phyloP scores from a whole-genome alignment of 2,888 invertebrate species.

The Lasius platythorax region DNA sequence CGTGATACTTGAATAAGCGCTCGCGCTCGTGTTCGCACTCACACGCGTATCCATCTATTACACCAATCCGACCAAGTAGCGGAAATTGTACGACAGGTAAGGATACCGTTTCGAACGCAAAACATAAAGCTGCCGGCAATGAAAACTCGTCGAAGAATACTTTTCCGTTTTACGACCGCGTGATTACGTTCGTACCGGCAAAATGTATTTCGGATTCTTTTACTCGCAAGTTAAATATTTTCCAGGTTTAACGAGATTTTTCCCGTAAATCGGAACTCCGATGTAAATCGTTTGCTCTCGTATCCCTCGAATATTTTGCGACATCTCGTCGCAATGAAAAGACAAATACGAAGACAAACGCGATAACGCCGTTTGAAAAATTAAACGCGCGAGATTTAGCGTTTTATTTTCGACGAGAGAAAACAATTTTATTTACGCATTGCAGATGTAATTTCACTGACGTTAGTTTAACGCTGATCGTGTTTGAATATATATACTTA shows the following conservation, averaged over 20 bases:
- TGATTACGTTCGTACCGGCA: constrained; percentile 12
- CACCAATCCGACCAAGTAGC: neutral
- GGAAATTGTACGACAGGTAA: constrained; percentile 34
- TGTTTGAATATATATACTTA: neutral
- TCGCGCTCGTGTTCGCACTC: neutral
- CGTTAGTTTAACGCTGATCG: neutral
- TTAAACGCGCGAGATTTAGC: neutral
- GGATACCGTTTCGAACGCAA: constrained; percentile 20
- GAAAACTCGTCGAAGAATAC: constrained; percentile 32
- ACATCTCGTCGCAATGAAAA: neutral
- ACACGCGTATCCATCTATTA: neutral
- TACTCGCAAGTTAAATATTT: constrained; percentile 21
- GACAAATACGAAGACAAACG: neutral
- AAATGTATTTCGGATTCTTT: constrained; percentile 15
- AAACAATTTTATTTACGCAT: neutral
- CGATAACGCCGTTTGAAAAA: neutral
- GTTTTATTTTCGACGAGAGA: neutral
- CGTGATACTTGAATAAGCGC: constrained; percentile 27
- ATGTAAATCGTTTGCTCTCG: neutral
- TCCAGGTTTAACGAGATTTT: constrained; percentile 25
- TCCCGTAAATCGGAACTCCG: neutral
- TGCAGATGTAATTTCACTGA: neutral
- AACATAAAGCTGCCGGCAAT: constrained; percentile 31
- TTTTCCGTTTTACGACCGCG: constrained; percentile 6
- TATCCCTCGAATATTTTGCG: neutral